These are phyloP conservation scores for Abscondita cerata DNA, from an alignment of 2,888 invertebrate genomes.

Conservation along the genomic window DNA sequence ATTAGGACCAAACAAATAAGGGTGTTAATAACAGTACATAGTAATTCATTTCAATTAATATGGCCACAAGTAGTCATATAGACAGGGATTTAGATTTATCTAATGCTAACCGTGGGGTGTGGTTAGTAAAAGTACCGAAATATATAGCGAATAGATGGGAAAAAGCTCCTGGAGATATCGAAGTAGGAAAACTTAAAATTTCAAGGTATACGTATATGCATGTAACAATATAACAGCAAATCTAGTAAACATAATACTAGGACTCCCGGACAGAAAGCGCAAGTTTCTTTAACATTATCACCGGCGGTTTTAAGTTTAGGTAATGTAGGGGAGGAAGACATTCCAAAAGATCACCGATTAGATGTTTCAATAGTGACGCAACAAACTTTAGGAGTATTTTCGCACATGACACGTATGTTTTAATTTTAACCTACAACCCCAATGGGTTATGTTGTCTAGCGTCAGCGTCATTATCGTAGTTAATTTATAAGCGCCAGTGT, in stretches of 20 bases:
- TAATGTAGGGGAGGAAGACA: constrained; percentile 79
- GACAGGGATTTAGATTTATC: constrained; percentile 87
- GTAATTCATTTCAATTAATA: no score
- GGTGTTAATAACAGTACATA: no score
- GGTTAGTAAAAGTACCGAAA: constrained; percentile 97
- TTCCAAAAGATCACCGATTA: constrained; percentile 91
- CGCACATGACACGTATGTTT: constrained; percentile 77
- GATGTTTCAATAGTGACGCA: constrained; percentile 90
- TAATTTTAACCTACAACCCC: no score
- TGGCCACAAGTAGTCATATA: constrained; percentile 59
- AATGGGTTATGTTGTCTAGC: no score
- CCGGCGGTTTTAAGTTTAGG: constrained; percentile 80
- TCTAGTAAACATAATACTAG: constrained; percentile 55
- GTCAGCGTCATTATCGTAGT: no score
- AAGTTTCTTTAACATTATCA: constrained; percentile 86
- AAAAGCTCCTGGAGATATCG: constrained; percentile 87
- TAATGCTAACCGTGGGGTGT: constrained; percentile 90
- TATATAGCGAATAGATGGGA: constrained; percentile 96
- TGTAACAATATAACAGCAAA: no score
- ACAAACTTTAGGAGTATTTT: constrained; percentile 92
- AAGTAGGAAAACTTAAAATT: constrained; percentile 93
- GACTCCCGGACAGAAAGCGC: constrained; percentile 78
- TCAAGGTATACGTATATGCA: constrained; percentile 64
- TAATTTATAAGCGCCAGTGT: no score
- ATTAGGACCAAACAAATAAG: no score